These are phyloP conservation scores for Neria commutata DNA, from an alignment of 2,888 invertebrate genomes.

Conservation along the genomic window DNA sequence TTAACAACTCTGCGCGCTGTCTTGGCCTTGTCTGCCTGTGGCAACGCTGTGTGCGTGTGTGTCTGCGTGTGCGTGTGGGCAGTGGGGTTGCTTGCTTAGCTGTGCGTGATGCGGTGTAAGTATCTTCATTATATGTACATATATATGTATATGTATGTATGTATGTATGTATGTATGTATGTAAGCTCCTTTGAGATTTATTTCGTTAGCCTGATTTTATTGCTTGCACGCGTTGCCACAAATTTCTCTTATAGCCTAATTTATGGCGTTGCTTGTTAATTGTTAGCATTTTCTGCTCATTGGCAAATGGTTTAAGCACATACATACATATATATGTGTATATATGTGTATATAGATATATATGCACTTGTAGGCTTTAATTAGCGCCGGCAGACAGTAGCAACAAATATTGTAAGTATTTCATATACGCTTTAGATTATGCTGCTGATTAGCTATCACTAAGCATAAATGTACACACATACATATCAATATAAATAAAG, in stretches of 20 bases:
- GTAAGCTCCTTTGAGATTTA: slow-evolving; percentile 19
- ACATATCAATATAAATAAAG: no score
- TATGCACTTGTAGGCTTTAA: no score
- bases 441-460: no score
- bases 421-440: no score
- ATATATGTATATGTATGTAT: not conserved
- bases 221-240: slow-evolving; percentile 23
- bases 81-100: not conserved
- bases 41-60: not conserved
- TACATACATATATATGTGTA: no score
- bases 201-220: slow-evolving; percentile 26
- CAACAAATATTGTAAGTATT: no score
- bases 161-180: not conserved
- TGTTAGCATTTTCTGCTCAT: slow-evolving; percentile 6
- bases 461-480: no score
- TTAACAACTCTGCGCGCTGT: not conserved
- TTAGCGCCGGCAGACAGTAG: no score
- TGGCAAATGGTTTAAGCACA: no score
- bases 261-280: slow-evolving; percentile 25
- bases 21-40: not conserved
- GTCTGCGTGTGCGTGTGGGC: not conserved
- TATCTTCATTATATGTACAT: not conserved
- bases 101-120: not conserved
- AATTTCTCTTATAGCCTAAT: slow-evolving; percentile 23
- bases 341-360: no score